Evolutionary conservation across 37 sponge, comb jelly and placozoan genomes (phyloP).

Genomic region (Diacarnus erythraeanus): DNA sequence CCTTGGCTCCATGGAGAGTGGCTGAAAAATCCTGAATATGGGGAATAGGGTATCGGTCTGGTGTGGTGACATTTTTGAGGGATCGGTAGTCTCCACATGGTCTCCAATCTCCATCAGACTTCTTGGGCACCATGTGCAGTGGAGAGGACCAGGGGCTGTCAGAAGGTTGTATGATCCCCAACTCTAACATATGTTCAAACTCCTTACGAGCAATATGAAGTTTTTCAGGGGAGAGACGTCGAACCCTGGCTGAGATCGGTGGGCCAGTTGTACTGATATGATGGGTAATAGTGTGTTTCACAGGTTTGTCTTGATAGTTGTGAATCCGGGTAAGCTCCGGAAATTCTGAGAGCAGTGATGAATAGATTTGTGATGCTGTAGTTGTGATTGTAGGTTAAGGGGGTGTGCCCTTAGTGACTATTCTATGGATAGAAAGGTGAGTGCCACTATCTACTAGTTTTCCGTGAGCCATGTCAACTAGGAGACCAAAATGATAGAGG

Average conservation of each 20-base stretch:
- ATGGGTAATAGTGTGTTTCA: constrained; percentile 48
- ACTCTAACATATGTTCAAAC: constrained; percentile 71
- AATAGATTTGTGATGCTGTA: not conserved
- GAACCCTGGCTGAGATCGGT: too few species aligned
- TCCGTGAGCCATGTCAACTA: constrained; percentile 52
- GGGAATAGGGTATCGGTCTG: constrained; percentile 71
- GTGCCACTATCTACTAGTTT: constrained; percentile 35
- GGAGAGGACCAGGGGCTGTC: constrained; percentile 66
- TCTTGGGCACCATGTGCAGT: constrained; percentile 72
- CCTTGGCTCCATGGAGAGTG: constrained; percentile 59
- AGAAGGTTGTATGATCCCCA: constrained; percentile 69
- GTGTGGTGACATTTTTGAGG: constrained; percentile 53
- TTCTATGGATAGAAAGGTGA: constrained; percentile 29
- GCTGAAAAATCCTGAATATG: constrained; percentile 69
- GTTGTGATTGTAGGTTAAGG: constrained; percentile 13
- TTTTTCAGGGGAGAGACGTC: constrained; percentile 57
- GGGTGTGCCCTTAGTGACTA: constrained; percentile 10
- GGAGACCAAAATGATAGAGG: constrained; percentile 47
- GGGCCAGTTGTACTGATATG: constrained; percentile 65
- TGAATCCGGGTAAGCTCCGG: constrained; percentile 36
- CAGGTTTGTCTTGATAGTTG: constrained; percentile 17
- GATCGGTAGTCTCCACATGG: constrained; percentile 80
- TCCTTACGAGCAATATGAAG: constrained; percentile 44
- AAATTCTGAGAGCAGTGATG: constrained; percentile 54
- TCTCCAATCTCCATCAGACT: constrained; percentile 56